Conservation (phyloP, 2,113 vertebrate genomes). For the Halichoerus grypus region DNA sequence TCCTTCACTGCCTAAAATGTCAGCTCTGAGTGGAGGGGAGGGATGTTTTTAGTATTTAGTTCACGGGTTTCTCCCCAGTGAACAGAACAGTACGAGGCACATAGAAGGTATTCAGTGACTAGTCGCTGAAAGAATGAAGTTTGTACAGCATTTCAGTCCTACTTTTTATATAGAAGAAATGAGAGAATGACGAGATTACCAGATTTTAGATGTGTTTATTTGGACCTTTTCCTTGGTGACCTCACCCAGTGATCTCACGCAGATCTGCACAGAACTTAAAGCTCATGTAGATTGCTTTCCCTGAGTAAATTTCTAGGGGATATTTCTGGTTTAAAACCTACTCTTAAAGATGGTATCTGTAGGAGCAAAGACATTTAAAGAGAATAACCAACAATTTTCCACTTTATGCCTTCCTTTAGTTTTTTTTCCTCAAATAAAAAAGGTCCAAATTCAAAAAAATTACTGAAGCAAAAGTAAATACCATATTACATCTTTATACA, state of each 20-base stretch:
- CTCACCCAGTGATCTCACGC: neutral
- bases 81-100: neutral
- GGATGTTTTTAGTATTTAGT: neutral
- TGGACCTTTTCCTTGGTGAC: neutral
- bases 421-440: slow-evolving; percentile 23
- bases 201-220: neutral
- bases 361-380: slow-evolving; percentile 11
- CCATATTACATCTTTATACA: neutral
- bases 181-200: neutral
- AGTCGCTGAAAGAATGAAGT: neutral
- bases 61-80: neutral
- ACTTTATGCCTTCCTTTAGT: neutral
- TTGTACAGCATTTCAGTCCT: neutral
- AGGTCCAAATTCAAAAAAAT: slow-evolving; percentile 17
- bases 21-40: neutral
- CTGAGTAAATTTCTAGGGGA: neutral
- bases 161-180: neutral
- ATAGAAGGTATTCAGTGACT: neutral
- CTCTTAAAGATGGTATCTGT: neutral
- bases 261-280: neutral
- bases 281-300: neutral
- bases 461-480: slow-evolving; percentile 35
- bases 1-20: neutral
- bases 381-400: slow-evolving; percentile 3
- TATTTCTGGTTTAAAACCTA: neutral